phyloP scores from a whole-genome alignment of 2,797 vertebrate species.

The Helostoma temminkii region DNA sequence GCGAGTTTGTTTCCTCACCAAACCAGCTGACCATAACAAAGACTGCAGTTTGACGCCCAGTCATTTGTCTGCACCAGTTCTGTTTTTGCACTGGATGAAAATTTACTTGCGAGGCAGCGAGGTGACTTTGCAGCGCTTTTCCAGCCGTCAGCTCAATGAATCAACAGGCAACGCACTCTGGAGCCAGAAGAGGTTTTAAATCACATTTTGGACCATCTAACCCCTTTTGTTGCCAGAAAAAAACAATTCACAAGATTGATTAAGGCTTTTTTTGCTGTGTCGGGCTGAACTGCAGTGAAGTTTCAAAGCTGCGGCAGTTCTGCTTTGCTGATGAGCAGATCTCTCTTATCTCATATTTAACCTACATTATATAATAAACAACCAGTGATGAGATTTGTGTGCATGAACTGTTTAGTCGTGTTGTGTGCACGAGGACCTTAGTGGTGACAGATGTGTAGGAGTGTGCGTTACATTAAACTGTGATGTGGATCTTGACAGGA shows the following conservation, averaged over 20 bases:
- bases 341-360: neutral
- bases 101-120: neutral
- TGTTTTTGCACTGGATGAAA: conserved; percentile 12
- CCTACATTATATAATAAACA: neutral
- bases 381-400: neutral
- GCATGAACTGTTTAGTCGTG: neutral
- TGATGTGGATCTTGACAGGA: neutral
- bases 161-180: conserved; percentile 7
- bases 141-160: conserved; percentile 1
- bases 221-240: conserved; percentile 31
- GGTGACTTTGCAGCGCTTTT: neutral
- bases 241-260: conserved; percentile 38
- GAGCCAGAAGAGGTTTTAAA: conserved; percentile 35
- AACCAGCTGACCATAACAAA: neutral
- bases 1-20: neutral
- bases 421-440: neutral
- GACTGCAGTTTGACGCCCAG: neutral
- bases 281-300: conserved; percentile 5
- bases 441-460: conserved; percentile 4
- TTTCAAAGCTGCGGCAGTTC: neutral
- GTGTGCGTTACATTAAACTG: neutral
- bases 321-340: conserved; percentile 12
- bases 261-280: conserved; percentile 25
- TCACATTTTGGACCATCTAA: conserved; percentile 27
- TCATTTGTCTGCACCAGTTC: conserved; percentile 1